Base-by-base conservation (phyloP, 1,140 invertebrate species). In the Drosophila serrata region DNA sequence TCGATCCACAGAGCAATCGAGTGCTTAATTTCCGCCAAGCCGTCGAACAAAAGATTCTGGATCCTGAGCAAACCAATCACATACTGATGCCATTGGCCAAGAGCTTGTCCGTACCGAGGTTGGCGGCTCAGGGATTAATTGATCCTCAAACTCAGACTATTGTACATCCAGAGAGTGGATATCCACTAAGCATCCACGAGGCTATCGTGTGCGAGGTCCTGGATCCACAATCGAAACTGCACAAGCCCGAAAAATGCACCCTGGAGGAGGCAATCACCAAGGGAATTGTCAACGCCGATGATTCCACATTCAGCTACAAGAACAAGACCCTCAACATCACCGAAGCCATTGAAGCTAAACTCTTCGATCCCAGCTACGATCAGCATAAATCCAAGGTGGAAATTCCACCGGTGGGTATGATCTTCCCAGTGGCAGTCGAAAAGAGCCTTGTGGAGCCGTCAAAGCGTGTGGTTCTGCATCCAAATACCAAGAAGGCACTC, bases 111-210 rank as follows among this genome's bases (percentile, higher is more conserved):
- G 93, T 98, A 67, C 95, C 97, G 17, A 97, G 97, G 93, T 93
- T 98, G 58, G 94, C 97, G 45, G 94, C 95, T 75, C 97, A 97
- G 93, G 98, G 97, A 63, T 93, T 99, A 15, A 95, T 97, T 69
- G 96, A 98, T 92, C 93, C 95, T n/a, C 87, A 94, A 19, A 95
- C 95, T 39, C 95, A 96, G 60, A 96, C 96, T 92, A 96, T 99
- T 72, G 95, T 98, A 61, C 98, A 99, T 93, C 98, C 98, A 9
- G 97, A 98, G 94, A 97, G 96, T 19, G 97, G 97, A 7, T 94
- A 93, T 62, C 94, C 94, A 77, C 93, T 98, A 42, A 96, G 95
- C 37, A 94, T 98, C 46, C 94, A 95, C 63, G 96, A 98, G 94
- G 97, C 97, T 11, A 96, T 98, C 55, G 94, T 96, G 62, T 98